A percentile compares a stretch with the other conserved stretches of the same genome.
Evolutionary conservation across 2,113 vertebrate species (phyloP).

Genomic region (Tichodroma muraria): DNA sequence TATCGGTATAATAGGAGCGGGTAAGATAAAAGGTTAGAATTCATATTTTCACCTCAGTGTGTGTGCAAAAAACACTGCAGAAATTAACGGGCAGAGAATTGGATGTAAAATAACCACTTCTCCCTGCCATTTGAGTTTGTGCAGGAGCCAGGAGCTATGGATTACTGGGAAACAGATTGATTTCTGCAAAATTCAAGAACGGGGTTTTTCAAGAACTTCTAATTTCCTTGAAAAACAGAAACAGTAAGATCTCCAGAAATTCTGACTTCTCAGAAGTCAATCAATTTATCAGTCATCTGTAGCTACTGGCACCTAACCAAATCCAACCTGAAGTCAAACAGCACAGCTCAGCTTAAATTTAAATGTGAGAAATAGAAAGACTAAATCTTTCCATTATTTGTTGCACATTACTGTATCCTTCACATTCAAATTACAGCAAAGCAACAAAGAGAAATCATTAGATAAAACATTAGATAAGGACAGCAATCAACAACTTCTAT

Average conservation of each 20-base stretch:
- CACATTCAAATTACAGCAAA: not conserved
- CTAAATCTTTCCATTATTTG: not conserved
- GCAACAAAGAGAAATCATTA: not conserved
- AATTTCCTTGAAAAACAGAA: not conserved
- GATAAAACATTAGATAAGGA: not conserved
- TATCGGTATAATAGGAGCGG: not conserved
- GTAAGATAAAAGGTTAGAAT: not conserved
- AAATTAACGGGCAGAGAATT: not conserved
- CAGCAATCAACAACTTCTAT: not conserved
- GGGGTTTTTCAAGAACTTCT: not conserved
- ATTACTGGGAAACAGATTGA: not conserved
- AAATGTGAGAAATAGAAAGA: not conserved
- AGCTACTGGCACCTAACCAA: not conserved
- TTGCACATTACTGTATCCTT: not conserved
- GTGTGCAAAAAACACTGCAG: not conserved
- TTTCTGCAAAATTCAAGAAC: not conserved
- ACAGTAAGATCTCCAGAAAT: not conserved
- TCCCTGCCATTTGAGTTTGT: not conserved
- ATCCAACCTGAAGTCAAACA: not conserved
- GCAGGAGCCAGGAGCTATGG: not conserved
- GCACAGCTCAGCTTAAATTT: not conserved
- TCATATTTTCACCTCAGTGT: not conserved
- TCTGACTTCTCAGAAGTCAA: not conserved
- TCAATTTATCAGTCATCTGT: not conserved
- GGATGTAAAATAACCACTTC: not conserved